Evolutionary conservation across 2,113 vertebrate genomes (phyloP).

Genomic region (Pterocles burchelli): DNA sequence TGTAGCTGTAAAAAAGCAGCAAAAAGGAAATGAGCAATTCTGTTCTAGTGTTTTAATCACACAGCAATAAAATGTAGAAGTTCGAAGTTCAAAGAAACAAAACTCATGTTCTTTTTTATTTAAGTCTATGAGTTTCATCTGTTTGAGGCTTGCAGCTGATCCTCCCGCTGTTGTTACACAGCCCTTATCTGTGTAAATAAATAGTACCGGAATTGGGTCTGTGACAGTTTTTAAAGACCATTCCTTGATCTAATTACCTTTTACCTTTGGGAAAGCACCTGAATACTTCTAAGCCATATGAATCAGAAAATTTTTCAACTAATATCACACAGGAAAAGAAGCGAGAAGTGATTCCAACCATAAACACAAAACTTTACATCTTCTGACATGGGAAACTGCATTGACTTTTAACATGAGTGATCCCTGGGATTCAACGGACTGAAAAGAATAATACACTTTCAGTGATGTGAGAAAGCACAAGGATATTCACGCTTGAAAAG

Average conservation of each 20-base stretch:
- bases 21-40: constrained; percentile 32
- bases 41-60: constrained; percentile 44
- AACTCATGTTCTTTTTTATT: constrained; percentile 34
- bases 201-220: background rate
- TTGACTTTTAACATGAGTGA: constrained; percentile 73
- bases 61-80: constrained; percentile 17
- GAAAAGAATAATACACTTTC: constrained; percentile 66
- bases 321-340: background rate
- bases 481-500: constrained; percentile 65
- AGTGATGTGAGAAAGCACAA: constrained; percentile 64
- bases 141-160: background rate
- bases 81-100: constrained; percentile 50
- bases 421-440: constrained; percentile 61
- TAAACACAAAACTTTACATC: constrained; percentile 44
- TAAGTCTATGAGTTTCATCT: constrained; percentile 36
- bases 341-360: background rate
- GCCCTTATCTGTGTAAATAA: constrained; percentile 4
- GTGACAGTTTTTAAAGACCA: constrained; percentile 4
- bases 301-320: background rate
- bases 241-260: constrained; percentile 32
- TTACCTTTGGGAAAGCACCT: background rate
- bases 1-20: constrained; percentile 50
- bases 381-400: constrained; percentile 57
- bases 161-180: constrained; percentile 33
- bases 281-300: background rate